Conservation (phyloP, 2,888 invertebrate genomes). For the Dusona sp. region DNA sequence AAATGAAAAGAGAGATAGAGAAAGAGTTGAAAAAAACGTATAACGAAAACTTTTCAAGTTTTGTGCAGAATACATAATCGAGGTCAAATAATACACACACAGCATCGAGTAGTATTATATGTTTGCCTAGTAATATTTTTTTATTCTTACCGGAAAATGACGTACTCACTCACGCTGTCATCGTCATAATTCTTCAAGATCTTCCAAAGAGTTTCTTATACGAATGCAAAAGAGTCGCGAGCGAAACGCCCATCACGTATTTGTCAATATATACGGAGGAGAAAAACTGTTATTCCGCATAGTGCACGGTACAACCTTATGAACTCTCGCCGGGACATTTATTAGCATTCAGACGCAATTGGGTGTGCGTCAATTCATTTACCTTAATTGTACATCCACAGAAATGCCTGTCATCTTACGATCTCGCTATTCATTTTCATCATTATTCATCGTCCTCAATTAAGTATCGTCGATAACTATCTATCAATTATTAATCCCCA, state of each 20-base stretch:
- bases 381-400: not conserved
- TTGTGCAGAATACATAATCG: conserved; percentile 59
- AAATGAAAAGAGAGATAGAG: not conserved
- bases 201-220: conserved; percentile 36
- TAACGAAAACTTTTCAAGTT: conserved; percentile 53
- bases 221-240: conserved; percentile 29
- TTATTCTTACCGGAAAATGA: conserved; percentile 52
- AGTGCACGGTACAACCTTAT: conserved; percentile 14
- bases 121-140: conserved; percentile 35
- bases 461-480: not conserved
- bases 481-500: not conserved
- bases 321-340: conserved; percentile 7
- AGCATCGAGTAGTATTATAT: conserved; percentile 1
- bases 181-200: conserved; percentile 45
- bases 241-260: conserved; percentile 23
- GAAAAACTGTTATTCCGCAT: conserved; percentile 52
- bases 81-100: conserved; percentile 44
- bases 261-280: conserved; percentile 19
- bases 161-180: conserved; percentile 34
- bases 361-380: conserved; percentile 49
- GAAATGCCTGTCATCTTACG: not conserved
- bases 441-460: conserved; percentile 8
- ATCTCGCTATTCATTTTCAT: conserved; percentile 1
- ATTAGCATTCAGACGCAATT: conserved; percentile 59
- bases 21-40: not conserved